Percentiles rank a stretch among this genome's conserved stretches.
These are phyloP conservation scores for Actenoides hombroni DNA, from an alignment of 2,113 vertebrate species.

Conservation along the genomic window DNA sequence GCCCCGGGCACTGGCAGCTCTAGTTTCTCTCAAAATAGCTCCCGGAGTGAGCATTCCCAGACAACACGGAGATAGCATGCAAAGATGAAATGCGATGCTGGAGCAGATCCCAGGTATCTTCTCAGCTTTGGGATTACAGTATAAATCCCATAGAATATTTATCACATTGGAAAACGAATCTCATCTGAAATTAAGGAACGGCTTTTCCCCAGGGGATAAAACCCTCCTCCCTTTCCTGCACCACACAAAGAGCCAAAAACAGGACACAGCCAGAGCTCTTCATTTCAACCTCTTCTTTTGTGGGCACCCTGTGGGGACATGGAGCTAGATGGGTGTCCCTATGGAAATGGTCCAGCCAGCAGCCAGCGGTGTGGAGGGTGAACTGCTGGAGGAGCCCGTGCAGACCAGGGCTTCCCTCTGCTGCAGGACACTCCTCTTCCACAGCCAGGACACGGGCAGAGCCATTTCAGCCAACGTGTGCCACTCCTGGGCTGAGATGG, in stretches of 20 bases:
- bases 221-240: neutral
- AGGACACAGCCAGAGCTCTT: neutral
- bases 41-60: neutral
- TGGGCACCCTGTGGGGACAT: rapidly evolving
- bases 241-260: neutral
- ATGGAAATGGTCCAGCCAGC: rapidly evolving
- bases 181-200: neutral
- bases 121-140: neutral
- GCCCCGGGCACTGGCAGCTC: neutral
- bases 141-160: neutral
- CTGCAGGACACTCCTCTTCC: neutral
- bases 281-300: neutral
- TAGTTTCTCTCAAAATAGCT: neutral
- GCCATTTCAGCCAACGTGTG: rapidly evolving
- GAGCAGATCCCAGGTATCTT: neutral
- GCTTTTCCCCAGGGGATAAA: neutral
- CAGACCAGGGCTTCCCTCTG: neutral
- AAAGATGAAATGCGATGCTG: neutral
- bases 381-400: neutral
- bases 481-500: neutral
- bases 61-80: neutral
- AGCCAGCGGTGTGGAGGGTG: neutral
- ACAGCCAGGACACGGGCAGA: neutral
- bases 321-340: neutral
- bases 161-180: rapidly evolving